These are phyloP conservation scores for Rhamphomyia laevipes DNA, from an alignment of 2,888 invertebrate species.

Conservation along the genomic window DNA sequence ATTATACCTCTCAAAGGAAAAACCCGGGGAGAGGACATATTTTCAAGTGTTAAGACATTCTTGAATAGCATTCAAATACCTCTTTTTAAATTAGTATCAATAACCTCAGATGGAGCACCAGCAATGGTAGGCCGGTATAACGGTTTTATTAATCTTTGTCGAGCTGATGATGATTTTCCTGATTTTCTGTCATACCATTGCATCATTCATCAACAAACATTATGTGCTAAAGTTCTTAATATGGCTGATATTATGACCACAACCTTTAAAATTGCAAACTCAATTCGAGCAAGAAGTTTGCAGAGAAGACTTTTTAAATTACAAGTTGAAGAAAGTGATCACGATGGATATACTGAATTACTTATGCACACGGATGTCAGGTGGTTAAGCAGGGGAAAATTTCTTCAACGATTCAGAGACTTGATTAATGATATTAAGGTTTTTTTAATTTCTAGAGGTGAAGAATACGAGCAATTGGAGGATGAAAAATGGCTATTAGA, in stretches of 20 bases:
- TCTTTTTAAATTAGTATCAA: constrained; percentile 2
- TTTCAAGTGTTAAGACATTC: background rate
- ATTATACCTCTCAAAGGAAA: constrained; percentile 16
- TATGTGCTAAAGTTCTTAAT: background rate
- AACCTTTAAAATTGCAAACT: background rate
- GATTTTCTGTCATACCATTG: too few relatives aligned
- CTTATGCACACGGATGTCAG: constrained; percentile 3
- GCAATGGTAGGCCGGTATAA: background rate
- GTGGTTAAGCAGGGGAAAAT: constrained; percentile 3
- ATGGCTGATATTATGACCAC: background rate
- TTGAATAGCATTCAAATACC: background rate
- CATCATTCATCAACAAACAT: constrained; percentile 1
- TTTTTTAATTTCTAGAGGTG: background rate
- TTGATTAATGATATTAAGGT: background rate
- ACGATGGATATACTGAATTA: background rate
- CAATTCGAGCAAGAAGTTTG: background rate
- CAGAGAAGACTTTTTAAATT: background rate
- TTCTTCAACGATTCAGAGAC: background rate
- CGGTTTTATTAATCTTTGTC: background rate
- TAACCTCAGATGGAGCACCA: background rate
- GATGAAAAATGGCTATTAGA: background rate
- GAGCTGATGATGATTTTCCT: background rate
- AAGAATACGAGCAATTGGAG: background rate
- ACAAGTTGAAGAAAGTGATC: background rate
- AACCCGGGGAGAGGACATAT: background rate